Base-by-base conservation (phyloP, 30 jellyfish, hydroid and myxozoan species). In the Pelagia noctiluca region DNA sequence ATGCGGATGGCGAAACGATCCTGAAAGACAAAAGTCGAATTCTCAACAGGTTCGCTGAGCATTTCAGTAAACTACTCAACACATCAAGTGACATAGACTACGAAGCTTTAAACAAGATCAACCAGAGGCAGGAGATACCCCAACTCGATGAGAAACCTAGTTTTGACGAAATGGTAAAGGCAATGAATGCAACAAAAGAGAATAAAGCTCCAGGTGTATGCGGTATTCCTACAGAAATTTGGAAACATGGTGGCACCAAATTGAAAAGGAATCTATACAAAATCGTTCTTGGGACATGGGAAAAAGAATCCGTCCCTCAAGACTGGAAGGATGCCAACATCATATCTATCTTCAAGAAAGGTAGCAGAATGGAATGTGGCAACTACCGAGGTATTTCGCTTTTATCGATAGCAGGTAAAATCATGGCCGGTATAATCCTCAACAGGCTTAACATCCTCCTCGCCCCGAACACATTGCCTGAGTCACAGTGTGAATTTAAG, bases 301-400 rank as follows among this genome's bases (percentile, higher is more conserved):
- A 24, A 19, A 26, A 57, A 19, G 65, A 32, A n/a, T 13, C 26
- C 21, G 31, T 26, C 61, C 79, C 79, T 10, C 68, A 65, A 29
- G 79, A 65, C 65, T 12, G 26, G 32, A 35, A 38, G 69, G 82
- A 69, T 64, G 78, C 78, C 50, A 32, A 64, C 71, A 69, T 25
- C 23, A 12, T 28, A 5, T 8, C 82, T 46, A 69, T 69, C 69
- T 29, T 33, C 82, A 69, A 38, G 82, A 35, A 35, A 38, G 54
- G 79, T 32, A 57, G 21, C 71, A 57, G 71, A 25, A 57, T 5
- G 33, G 11, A 57, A 16, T 63, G 82, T 38, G 82, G 71, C 34
- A 69, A 69, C 35, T 38, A 69, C 82, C 30, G 71, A 69, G 23
- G 82, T 28, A 69, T 32, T 4, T 25, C 11, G 35, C 65, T 69